phyloP scores from a whole-genome alignment of 2,888 invertebrate species.

The Autographa gamma region DNA sequence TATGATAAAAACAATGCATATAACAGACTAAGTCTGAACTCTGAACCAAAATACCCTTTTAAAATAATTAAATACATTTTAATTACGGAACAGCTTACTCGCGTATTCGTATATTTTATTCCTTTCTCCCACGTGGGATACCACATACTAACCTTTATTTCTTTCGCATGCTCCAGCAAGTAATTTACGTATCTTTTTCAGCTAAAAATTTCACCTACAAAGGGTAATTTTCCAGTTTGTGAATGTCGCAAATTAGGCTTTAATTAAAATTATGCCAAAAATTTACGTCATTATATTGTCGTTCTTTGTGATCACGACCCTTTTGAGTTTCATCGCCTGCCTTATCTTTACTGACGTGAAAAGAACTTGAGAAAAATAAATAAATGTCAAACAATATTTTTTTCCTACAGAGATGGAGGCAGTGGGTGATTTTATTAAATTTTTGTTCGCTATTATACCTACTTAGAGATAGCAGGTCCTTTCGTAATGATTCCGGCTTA shows the following conservation, averaged over 20 bases:
- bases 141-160: slow-evolving; percentile 18
- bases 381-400: slow-evolving; percentile 72
- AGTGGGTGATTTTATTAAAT: slow-evolving; percentile 54
- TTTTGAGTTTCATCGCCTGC: slow-evolving; percentile 69
- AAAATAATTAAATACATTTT: slow-evolving; percentile 19
- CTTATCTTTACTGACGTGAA: slow-evolving; percentile 73
- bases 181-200: slow-evolving; percentile 59
- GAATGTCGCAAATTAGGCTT: slow-evolving; percentile 81
- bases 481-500: slow-evolving; percentile 34
- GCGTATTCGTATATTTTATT: slow-evolving; percentile 12
- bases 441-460: slow-evolving; percentile 40
- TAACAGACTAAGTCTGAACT: not conserved
- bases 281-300: slow-evolving; percentile 77
- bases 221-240: slow-evolving; percentile 74
- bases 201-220: slow-evolving; percentile 65
- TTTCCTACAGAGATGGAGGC: slow-evolving; percentile 42
- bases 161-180: slow-evolving; percentile 24
- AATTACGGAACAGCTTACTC: slow-evolving; percentile 26
- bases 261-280: slow-evolving; percentile 84
- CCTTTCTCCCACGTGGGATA: slow-evolving; percentile 8
- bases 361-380: slow-evolving; percentile 67
- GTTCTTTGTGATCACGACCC: slow-evolving; percentile 80
- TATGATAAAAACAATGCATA: slow-evolving; percentile 6
- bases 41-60: slow-evolving; percentile 9
- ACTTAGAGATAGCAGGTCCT: slow-evolving; percentile 28